Percentiles rank a stretch among this genome's conserved stretches.
phyloP scores from a whole-genome alignment of 2,888 invertebrate genomes.

The Oligia fasciuncula region DNA sequence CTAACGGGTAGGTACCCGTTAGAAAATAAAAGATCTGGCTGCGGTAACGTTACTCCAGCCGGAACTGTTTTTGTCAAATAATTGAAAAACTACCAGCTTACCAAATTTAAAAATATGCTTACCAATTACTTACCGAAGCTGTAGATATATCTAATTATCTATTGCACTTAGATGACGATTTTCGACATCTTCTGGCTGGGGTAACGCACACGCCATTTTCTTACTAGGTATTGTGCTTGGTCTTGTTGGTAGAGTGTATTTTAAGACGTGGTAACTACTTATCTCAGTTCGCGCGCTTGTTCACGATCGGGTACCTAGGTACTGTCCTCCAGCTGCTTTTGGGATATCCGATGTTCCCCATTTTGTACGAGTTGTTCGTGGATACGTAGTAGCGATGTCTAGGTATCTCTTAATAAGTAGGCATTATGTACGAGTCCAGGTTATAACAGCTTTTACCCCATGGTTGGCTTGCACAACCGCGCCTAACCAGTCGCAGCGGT shows the following conservation, averaged over 20 bases:
- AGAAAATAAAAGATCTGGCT: no score
- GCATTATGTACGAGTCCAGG: background rate
- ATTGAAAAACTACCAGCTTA: no score
- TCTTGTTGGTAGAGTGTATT: background rate
- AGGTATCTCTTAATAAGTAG: background rate
- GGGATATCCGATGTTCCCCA: background rate
- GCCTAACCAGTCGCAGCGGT: slow-evolving; percentile 2
- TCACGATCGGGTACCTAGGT: background rate
- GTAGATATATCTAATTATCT: no score
- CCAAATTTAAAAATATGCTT: no score
- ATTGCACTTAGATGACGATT: no score
- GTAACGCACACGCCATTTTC: no score
- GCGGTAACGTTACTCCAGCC: no score
- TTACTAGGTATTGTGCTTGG: background rate
- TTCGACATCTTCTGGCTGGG: no score
- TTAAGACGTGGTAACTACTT: background rate
- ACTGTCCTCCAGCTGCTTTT: background rate
- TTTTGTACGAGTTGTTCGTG: background rate
- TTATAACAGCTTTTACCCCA: background rate
- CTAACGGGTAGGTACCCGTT: no score
- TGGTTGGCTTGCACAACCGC: slow-evolving; percentile 13
- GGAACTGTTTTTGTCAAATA: no score
- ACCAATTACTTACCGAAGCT: no score
- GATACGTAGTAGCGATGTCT: background rate
- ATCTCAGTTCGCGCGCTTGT: background rate